Base-by-base conservation (phyloP, 2,113 vertebrate species). In the Elachura formosa region DNA sequence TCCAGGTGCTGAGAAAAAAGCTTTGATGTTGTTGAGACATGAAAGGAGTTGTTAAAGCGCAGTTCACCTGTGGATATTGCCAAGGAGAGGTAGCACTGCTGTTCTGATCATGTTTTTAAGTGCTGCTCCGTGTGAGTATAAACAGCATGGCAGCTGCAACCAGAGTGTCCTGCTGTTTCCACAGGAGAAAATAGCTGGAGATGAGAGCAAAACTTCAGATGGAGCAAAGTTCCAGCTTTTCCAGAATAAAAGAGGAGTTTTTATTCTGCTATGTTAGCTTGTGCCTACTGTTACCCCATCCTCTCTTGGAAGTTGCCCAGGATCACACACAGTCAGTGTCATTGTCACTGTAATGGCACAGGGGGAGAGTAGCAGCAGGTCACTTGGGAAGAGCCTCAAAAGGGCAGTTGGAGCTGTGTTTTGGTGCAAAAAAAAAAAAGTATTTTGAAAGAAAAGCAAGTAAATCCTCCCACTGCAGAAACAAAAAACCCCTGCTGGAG, bases 91-190 rank as follows among this genome's bases (percentile, higher is more conserved):
- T 3, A 84, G 58, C 59, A 28, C 33, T 63, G 25, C 58, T 82
- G 69, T 8, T 85, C 69, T 52, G 89, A 95, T 87, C 78, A 17
- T 68, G 67, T 79, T 96, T 93, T 76, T 66, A 94, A 95, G 87
- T 46, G 40, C 46, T 92, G 54, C 51, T 92, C 56, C 1, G 0
- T 72, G 84, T 66, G 41, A 91, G 80, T 52, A 84, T 26, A 84
- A 94, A 91, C 84, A 96, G 89, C 84, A 92, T 82, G 90, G 71
- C 67, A 89, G 84, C 67, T 90, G 88, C 78, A 92, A 55, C 55
- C 67, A 58, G 16, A 61, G 49, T 3, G 31, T 54, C 89, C 71
- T 62, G 71, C 95, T 96, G 93, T 34, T 91, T 45, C 49, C 90
- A 69, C 38, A 79, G 84, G 13, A 89, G 81, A 77, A 89, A 84